Conservation (phyloP, 2,797 vertebrate species). For the Pagetopsis macropterus region DNA sequence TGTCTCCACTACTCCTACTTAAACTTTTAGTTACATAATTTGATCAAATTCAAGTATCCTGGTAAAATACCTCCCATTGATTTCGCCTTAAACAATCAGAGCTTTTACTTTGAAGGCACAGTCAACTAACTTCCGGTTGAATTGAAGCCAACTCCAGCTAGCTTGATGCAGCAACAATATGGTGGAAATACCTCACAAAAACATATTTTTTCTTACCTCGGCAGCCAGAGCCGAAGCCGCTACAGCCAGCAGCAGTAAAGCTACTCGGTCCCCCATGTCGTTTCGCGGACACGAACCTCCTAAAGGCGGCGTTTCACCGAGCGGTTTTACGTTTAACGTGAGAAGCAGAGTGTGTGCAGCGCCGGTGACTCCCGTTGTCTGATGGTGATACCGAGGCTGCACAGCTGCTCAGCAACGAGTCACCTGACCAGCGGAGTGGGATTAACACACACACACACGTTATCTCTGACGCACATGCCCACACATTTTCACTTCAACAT, state of each 20-base stretch:
- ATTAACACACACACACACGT: slow-evolving; percentile 32
- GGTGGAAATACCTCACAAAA: slow-evolving; percentile 35
- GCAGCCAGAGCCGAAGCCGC: slow-evolving; percentile 70
- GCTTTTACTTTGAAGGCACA: slow-evolving; percentile 13
- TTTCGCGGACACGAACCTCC: slow-evolving; percentile 45
- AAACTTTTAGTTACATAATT: too few relatives aligned
- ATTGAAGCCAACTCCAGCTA: not conserved
- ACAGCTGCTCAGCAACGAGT: slow-evolving; percentile 79
- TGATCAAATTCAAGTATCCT: not conserved
- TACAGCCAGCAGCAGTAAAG: slow-evolving; percentile 74
- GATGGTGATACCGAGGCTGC: slow-evolving; percentile 71
- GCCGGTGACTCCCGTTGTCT: slow-evolving; percentile 73
- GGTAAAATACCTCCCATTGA: fast-evolving
- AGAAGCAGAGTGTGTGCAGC: slow-evolving; percentile 30
- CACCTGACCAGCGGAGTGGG: slow-evolving; percentile 79
- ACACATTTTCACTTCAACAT: not conserved
- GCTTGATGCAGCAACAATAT: slow-evolving; percentile 55
- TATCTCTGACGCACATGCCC: slow-evolving; percentile 2
- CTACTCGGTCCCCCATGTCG: slow-evolving; percentile 77
- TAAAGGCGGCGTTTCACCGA: slow-evolving; percentile 36
- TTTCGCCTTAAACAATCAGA: fast-evolving
- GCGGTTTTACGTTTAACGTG: slow-evolving; percentile 24
- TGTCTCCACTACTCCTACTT: too few relatives aligned
- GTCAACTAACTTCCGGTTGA: slow-evolving; percentile 44
- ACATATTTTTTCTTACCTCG: slow-evolving; percentile 76